Base-by-base conservation (phyloP, 2,113 vertebrate species). In the Crotophaga sulcirostris region DNA sequence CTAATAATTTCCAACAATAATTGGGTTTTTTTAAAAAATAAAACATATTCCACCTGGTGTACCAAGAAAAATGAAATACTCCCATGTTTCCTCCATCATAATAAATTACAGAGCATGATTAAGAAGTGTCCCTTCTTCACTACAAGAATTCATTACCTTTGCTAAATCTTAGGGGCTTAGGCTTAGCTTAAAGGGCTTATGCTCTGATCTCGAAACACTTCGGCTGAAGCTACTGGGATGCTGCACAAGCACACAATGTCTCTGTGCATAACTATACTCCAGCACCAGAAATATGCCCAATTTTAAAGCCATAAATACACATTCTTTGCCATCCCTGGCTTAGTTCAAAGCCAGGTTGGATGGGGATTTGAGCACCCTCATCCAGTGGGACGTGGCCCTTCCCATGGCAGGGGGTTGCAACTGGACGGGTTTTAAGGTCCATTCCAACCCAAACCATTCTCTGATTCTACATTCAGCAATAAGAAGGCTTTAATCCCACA, bases 241-340 rank as follows among this genome's bases (percentile, higher is more conserved):
- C 24, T 58, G 42, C 70, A 82, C 0, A 1, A 55, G 23, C 18
- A 26, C 20, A 47, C 2, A 0, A 33, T 0, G 1, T 28, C 29
- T 38, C 59, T 59, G 10, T 18, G 63, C 28, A 28, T 13, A 40
- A 67, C 16, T 42, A 63, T 28, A 63, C 4, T 29, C 29, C 34
- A 68, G 72, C 58, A 86, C 19, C 33, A 51, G 38, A 40, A 29
- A 3, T 6, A 11, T 15, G 60, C 5, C 28, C 38, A 28, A 11
- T 17, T 73, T 38, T 42, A 42, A 68, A 85, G 56, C 47, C 59
- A 59, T 34, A 56, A 94, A 59, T 9, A 63, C 7, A 8, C 1
- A 9, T 18, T 36, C 29, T 55, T 24, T 44, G 28, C 40, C 60
- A 42, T 47, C 45, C 45, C 18, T 0, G 0, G 0, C 58, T 31